A percentile compares a stretch with the other conserved stretches of the same genome.
Conservation (phyloP, 2,113 vertebrate species). For the Hystrix brachyura region DNA sequence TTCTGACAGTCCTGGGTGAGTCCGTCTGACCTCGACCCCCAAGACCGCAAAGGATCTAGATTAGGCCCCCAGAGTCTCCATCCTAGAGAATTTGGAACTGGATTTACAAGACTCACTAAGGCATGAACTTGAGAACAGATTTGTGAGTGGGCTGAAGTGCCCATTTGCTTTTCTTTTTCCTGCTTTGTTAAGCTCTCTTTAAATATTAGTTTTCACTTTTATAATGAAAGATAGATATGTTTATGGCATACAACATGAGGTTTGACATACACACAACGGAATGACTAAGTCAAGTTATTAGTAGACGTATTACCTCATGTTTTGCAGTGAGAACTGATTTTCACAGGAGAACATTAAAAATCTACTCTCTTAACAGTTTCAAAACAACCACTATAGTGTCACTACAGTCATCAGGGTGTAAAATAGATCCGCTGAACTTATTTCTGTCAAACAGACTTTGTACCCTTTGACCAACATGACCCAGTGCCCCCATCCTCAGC, state of each 20-base stretch:
- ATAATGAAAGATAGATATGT: background rate
- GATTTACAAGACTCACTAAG: background rate
- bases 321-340: background rate
- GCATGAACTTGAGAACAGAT: background rate
- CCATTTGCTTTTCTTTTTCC: background rate
- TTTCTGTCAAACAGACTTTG: background rate
- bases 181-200: background rate
- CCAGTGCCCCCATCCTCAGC: background rate
- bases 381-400: background rate
- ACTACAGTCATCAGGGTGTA: too few relatives aligned
- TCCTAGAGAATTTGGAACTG: background rate
- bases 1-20: background rate
- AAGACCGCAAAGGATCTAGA: background rate
- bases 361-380: background rate
- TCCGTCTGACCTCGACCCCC: background rate
- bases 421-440: background rate
- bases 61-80: background rate
- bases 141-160: rapidly evolving
- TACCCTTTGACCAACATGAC: background rate
- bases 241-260: background rate
- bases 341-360: background rate
- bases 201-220: background rate
- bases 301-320: background rate
- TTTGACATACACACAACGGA: background rate
- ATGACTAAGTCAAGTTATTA: background rate